These are phyloP conservation scores for Augochlora pura DNA, from an alignment of 1,140 invertebrate species.

Conservation along the genomic window DNA sequence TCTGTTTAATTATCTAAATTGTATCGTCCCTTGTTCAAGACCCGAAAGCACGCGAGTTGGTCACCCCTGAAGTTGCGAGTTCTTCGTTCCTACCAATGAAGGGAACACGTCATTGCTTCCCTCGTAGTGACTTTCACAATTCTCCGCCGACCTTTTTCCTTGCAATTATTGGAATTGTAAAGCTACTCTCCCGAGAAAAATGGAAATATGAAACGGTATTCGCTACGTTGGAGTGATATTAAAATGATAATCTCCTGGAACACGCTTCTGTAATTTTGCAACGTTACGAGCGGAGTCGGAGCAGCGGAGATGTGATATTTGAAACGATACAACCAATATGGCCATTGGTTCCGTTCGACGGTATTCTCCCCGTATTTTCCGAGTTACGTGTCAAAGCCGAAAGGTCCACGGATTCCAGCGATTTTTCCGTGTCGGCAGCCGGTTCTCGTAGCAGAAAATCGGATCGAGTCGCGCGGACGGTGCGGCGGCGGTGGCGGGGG, in stretches of 20 bases:
- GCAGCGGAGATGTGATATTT: no score
- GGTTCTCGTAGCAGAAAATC: conserved; percentile 21
- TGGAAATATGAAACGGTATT: no score
- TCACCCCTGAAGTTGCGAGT: background rate
- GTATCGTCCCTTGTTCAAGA: conserved; percentile 62
- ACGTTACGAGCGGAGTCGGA: no score
- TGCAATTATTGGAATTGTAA: no score
- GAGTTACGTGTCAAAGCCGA: background rate
- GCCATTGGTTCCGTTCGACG: no score
- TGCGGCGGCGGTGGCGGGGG: background rate
- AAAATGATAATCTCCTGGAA: no score
- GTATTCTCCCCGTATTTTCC: background rate
- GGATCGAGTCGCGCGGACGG: background rate
- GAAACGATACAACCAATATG: no score
- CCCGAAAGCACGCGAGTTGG: conserved; percentile 45
- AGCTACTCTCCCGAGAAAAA: no score
- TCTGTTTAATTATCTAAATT: conserved; percentile 74
- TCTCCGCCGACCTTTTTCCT: no score
- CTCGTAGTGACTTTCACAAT: background rate
- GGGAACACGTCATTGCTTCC: conserved; percentile 22
- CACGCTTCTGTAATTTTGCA: no score
- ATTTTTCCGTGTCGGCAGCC: conserved; percentile 29
- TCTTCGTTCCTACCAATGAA: conserved; percentile 9
- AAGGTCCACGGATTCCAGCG: conserved; percentile 5
- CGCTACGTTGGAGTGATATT: no score